Percentiles rank a stretch among this genome's conserved stretches.
Evolutionary conservation across 1,140 invertebrate species (phyloP).

Genomic region (Caenorhabditis inopinata): DNA sequence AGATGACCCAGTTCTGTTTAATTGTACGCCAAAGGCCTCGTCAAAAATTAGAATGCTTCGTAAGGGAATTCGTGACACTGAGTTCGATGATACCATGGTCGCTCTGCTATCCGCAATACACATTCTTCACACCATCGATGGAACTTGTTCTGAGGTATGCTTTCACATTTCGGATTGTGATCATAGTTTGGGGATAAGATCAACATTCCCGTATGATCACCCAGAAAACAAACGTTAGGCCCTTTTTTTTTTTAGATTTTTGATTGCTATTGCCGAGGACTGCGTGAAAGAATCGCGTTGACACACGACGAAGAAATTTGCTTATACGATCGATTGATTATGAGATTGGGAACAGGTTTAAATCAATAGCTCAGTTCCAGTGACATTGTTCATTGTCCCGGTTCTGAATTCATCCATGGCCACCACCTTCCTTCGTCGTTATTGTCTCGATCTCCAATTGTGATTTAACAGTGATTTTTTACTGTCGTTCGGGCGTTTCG

Average conservation of each 20-base stretch:
- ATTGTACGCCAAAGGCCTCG: too few species aligned
- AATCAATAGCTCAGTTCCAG: not conserved
- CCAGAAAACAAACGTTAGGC: not conserved
- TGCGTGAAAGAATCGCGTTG: not conserved
- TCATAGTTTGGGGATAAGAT: too few species aligned
- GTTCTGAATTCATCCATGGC: too few species aligned
- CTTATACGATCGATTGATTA: not conserved
- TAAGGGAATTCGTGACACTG: not conserved
- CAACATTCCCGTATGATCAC: not conserved
- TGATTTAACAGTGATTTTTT: too few species aligned
- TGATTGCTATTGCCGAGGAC: not conserved
- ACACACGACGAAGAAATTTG: not conserved
- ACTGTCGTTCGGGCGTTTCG: too few species aligned
- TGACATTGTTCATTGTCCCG: too few species aligned
- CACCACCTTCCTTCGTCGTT: too few species aligned
- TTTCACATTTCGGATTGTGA: too few species aligned
- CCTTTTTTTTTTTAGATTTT: not conserved
- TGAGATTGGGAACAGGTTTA: not conserved
- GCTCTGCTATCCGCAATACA: not conserved
- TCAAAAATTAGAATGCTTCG: not conserved
- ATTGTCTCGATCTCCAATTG: too few species aligned
- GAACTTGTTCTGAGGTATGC: not conserved
- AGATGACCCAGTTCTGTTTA: not conserved
- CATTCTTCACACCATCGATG: not conserved
- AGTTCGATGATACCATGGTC: not conserved